Conservation (phyloP, 2,797 vertebrate species). For the Pantherophis alleghaniensis region DNA sequence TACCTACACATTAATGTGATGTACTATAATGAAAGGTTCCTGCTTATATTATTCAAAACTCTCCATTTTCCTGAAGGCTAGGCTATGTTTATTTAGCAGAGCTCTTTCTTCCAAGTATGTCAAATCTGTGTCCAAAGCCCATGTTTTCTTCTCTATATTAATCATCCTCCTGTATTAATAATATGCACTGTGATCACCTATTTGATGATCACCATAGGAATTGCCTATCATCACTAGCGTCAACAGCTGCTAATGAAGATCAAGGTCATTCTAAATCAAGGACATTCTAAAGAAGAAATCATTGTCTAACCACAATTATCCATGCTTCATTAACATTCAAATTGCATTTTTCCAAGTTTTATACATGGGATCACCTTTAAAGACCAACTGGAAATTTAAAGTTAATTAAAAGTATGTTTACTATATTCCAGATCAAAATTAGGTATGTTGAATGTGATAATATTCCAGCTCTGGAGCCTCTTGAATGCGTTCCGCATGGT, state of each 20-base stretch:
- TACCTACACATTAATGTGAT: neutral
- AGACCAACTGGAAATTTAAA: neutral
- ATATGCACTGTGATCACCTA: neutral
- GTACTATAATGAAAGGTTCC: neutral
- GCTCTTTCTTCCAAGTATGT: neutral
- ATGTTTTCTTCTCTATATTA: neutral
- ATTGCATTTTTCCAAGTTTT: neutral
- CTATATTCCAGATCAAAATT: neutral
- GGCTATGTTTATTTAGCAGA: neutral
- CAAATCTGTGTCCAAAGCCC: neutral
- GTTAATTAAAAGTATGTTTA: neutral
- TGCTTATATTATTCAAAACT: neutral
- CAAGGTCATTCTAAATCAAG: neutral
- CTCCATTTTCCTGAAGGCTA: neutral
- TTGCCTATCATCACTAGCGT: neutral
- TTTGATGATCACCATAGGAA: neutral
- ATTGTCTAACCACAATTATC: neutral
- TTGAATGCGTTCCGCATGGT: neutral
- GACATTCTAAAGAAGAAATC: neutral
- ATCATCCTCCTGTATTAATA: neutral
- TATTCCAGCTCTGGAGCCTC: neutral
- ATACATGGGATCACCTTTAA: neutral
- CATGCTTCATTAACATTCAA: neutral
- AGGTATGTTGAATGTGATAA: neutral
- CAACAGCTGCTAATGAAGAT: neutral